Conservation (phyloP, 2,888 invertebrate genomes). For the Galeopsomyia nigrocyanea region DNA sequence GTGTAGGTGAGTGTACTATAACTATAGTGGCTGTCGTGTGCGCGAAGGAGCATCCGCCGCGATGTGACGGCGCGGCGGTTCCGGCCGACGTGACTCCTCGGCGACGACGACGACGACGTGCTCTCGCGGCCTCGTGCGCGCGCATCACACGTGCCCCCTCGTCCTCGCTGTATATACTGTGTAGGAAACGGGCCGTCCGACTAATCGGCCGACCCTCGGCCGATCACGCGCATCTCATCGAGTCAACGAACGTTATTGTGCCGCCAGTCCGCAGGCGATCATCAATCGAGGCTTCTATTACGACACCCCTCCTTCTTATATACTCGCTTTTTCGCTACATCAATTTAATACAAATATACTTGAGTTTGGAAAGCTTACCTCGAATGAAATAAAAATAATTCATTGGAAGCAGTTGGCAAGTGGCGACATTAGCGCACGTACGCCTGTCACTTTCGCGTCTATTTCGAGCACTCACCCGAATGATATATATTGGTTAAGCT, state of each 20-base stretch:
- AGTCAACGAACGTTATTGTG: constrained; percentile 30
- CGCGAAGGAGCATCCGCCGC: constrained; percentile 42
- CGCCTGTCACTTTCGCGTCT: no score
- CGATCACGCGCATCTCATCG: neutral
- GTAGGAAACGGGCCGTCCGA: constrained; percentile 27
- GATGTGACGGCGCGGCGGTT: constrained; percentile 24
- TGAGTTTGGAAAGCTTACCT: no score
- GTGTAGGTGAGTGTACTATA: neutral
- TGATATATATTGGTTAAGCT: no score
- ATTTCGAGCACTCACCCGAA: no score
- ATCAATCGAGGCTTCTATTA: constrained; percentile 49
- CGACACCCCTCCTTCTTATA: constrained; percentile 45
- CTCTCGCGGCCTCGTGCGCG: no score
- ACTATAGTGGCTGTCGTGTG: constrained; percentile 18
- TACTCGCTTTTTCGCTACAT: no score
- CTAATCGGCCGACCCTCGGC: neutral
- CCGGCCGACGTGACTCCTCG: constrained; percentile 60
- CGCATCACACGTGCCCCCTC: constrained; percentile 1
- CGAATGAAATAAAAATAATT: no score
- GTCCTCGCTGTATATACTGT: neutral
- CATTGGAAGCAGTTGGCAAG: no score
- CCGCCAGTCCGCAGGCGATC: constrained; percentile 49
- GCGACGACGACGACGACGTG: constrained; percentile 9
- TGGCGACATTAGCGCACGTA: no score
- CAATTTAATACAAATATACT: no score